Conservation (phyloP, 2,113 vertebrate genomes). For the Falco punctatus region DNA sequence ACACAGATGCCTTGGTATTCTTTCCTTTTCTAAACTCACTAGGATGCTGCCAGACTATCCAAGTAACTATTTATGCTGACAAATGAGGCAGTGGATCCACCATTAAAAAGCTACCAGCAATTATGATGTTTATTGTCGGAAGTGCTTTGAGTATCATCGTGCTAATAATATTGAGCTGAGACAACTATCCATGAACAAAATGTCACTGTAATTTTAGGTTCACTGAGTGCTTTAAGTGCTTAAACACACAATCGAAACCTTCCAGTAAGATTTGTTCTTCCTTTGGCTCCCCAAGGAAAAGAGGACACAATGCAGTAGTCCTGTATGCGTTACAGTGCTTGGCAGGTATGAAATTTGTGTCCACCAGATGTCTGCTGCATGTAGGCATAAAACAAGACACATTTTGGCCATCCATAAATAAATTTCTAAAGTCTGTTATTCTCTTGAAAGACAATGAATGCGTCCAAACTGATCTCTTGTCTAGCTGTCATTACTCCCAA, state of each 20-base stretch:
- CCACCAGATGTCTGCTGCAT: not conserved
- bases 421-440: not conserved
- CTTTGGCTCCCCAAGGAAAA: not conserved
- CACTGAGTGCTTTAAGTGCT: not conserved
- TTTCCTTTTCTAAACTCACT: not conserved
- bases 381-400: not conserved
- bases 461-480: not conserved
- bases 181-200: not conserved
- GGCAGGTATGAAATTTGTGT: not conserved
- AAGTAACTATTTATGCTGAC: not conserved
- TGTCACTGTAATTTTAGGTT: not conserved
- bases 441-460: not conserved
- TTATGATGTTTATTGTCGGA: not conserved
- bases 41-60: not conserved
- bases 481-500: not conserved
- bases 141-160: not conserved
- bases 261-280: not conserved
- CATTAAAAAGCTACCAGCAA: not conserved
- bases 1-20: not conserved
- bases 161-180: not conserved
- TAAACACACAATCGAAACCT: not conserved
- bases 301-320: not conserved
- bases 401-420: not conserved
- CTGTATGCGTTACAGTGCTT: not conserved
- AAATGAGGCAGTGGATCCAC: not conserved